phyloP scores from a whole-genome alignment of 1,140 invertebrate species.

The Spodoptera frugiperda region DNA sequence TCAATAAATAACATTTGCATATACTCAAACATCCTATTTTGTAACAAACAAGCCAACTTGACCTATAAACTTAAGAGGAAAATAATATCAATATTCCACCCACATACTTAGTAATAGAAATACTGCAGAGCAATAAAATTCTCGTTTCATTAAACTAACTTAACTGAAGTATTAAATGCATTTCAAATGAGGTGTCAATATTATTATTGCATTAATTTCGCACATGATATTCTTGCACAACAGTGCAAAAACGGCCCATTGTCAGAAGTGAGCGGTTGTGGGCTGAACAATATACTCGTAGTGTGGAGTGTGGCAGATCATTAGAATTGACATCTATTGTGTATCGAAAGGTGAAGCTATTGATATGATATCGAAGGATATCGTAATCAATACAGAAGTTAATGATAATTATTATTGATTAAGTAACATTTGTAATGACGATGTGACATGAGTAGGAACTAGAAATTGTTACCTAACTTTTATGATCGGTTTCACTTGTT shows the following conservation, averaged over 20 bases:
- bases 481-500: too few species aligned
- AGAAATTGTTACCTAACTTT: neutral
- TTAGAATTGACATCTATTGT: conserved; percentile 56
- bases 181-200: conserved; percentile 26
- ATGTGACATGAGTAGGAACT: neutral
- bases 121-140: too few species aligned
- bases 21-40: neutral
- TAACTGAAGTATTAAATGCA: conserved; percentile 19
- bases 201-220: conserved; percentile 32
- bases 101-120: too few species aligned
- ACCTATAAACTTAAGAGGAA: too few species aligned
- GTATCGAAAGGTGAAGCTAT: neutral
- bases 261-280: conserved; percentile 44
- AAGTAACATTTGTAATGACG: neutral
- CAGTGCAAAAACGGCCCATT: conserved; percentile 38
- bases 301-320: conserved; percentile 49
- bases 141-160: neutral
- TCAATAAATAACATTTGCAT: too few species aligned
- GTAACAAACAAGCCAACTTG: too few species aligned
- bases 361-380: conserved; percentile 36
- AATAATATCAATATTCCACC: too few species aligned
- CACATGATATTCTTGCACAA: conserved; percentile 43
- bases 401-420: neutral
- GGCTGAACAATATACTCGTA: conserved; percentile 63
- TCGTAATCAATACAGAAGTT: conserved; percentile 13